These are phyloP conservation scores for Thoracochromis brauschi DNA, from an alignment of 2,113 vertebrate species.

Conservation along the genomic window DNA sequence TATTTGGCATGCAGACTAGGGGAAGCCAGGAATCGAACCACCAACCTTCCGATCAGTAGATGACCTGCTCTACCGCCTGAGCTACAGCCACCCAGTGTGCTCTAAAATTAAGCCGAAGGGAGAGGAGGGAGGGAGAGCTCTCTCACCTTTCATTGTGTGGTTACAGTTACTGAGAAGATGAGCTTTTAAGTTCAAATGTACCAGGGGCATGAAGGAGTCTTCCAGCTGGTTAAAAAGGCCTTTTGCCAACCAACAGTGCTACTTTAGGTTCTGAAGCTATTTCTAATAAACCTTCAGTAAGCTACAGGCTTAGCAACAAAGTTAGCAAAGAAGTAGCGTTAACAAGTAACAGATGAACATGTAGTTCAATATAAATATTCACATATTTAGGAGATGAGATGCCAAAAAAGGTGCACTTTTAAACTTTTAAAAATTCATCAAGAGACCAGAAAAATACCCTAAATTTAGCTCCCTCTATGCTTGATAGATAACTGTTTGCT, in stretches of 20 bases:
- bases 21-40: accelerated
- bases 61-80: too few species aligned
- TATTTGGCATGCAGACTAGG: too few species aligned
- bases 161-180: not conserved
- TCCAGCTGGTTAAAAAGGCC: not conserved
- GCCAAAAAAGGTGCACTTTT: not conserved
- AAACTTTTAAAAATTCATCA: not conserved
- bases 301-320: not conserved
- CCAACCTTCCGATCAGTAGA: too few species aligned
- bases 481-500: not conserved
- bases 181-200: not conserved
- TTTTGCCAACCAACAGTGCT: not conserved
- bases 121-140: not conserved
- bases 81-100: too few species aligned
- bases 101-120: not conserved
- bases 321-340: not conserved
- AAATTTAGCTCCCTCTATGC: not conserved
- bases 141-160: not conserved
- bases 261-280: not conserved
- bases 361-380: not conserved
- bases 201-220: not conserved
- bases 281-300: not conserved
- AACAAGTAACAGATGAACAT: not conserved
- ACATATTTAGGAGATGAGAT: not conserved
- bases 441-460: not conserved